Conservation (phyloP, 2,113 vertebrate genomes). For the Rhegmatorhina hoffmannsi region DNA sequence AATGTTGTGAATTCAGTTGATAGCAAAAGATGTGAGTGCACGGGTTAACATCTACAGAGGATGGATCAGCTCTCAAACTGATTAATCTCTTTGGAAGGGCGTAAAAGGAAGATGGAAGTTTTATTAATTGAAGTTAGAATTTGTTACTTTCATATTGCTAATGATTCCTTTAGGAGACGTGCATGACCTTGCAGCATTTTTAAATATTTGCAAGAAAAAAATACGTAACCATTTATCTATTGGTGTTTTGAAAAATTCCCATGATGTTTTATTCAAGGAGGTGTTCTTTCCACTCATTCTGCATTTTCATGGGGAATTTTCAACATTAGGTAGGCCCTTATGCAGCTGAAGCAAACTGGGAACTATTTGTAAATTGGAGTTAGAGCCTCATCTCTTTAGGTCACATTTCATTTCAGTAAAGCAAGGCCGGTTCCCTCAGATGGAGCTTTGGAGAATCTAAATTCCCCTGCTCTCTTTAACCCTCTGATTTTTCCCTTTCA, state of each 20-base stretch:
- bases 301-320: not conserved
- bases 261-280: not conserved
- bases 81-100: not conserved
- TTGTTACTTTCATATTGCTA: not conserved
- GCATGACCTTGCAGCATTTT: not conserved
- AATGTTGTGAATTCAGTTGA: not conserved
- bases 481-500: not conserved
- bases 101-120: not conserved
- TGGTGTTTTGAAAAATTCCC: not conserved
- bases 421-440: not conserved
- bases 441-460: not conserved
- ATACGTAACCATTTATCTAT: not conserved
- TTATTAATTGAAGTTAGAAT: not conserved
- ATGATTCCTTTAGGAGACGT: not conserved
- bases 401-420: not conserved
- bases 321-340: not conserved
- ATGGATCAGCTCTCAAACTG: not conserved
- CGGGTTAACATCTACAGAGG: not conserved
- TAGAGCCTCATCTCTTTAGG: not conserved
- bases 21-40: not conserved
- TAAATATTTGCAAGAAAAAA: not conserved
- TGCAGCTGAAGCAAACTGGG: not conserved
- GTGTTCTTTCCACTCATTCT: not conserved
- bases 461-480: not conserved
- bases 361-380: not conserved